These are phyloP conservation scores for Ophonus ardosiacus DNA, from an alignment of 2,888 invertebrate genomes.

Conservation along the genomic window DNA sequence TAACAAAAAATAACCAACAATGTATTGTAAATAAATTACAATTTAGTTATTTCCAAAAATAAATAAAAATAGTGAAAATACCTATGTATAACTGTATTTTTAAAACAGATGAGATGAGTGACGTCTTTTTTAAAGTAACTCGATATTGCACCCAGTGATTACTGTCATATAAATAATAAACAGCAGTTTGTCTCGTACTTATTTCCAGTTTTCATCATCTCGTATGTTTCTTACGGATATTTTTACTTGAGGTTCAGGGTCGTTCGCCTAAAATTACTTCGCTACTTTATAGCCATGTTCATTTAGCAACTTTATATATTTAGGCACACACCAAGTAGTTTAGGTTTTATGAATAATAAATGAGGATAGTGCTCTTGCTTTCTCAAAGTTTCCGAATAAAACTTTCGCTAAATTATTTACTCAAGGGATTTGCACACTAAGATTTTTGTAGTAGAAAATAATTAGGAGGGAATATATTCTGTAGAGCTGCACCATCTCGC, in stretches of 20 bases:
- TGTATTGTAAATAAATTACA: too few species aligned
- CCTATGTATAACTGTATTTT: background rate
- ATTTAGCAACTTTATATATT: conserved; percentile 61
- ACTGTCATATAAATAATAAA: background rate
- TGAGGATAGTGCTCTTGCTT: conserved; percentile 45
- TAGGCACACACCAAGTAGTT: conserved; percentile 52
- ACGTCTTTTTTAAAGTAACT: background rate
- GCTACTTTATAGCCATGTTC: conserved; percentile 59
- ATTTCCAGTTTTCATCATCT: background rate
- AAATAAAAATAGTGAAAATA: background rate
- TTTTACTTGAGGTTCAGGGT: conserved; percentile 55
- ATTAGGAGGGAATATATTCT: background rate
- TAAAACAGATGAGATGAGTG: background rate
- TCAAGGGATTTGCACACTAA: background rate
- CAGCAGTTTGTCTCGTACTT: background rate
- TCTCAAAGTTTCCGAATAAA: conserved; percentile 15
- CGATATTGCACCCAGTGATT: background rate
- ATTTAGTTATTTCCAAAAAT: background rate
- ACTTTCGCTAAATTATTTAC: conserved; percentile 40
- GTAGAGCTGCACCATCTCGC: background rate
- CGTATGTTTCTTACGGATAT: conserved; percentile 9
- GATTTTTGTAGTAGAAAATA: conserved; percentile 12
- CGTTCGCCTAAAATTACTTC: conserved; percentile 61
- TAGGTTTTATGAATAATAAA: conserved; percentile 63
- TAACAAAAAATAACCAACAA: background rate